Conservation (phyloP, 2,888 invertebrate genomes). For the Chymomyza procnemis region DNA sequence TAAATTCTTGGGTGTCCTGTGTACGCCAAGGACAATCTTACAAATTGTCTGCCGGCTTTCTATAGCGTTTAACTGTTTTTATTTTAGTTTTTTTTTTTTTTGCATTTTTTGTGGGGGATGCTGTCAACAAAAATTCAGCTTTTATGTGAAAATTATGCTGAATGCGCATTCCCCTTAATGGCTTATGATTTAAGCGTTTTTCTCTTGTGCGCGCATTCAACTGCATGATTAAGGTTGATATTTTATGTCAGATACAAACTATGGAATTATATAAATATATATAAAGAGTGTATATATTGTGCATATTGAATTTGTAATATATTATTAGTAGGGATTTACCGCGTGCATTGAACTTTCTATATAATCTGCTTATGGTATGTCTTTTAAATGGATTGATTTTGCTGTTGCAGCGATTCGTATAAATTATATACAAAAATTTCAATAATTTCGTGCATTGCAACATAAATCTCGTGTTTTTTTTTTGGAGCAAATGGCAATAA, state of each 20-base stretch:
- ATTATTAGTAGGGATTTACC: not conserved
- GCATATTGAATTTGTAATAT: slow-evolving; percentile 32
- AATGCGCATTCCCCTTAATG: slow-evolving; percentile 53
- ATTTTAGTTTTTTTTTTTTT: not conserved
- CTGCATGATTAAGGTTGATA: slow-evolving; percentile 49
- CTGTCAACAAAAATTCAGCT: slow-evolving; percentile 56
- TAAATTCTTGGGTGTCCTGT: slow-evolving; percentile 17
- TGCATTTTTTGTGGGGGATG: slow-evolving; percentile 22
- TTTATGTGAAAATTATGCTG: slow-evolving; percentile 69
- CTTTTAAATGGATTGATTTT: not conserved
- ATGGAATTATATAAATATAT: not conserved
- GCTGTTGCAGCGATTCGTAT: too few relatives aligned
- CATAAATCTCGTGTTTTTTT: too few relatives aligned
- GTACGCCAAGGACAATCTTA: slow-evolving; percentile 43
- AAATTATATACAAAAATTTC: not conserved
- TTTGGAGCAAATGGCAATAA: too few relatives aligned
- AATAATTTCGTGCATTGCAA: not conserved
- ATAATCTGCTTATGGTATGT: not conserved
- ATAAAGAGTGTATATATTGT: slow-evolving; percentile 28
- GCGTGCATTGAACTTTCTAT: not conserved
- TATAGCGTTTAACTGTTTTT: slow-evolving; percentile 8
- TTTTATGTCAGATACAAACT: slow-evolving; percentile 21
- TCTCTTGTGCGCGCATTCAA: slow-evolving; percentile 25
- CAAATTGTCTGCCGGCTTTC: slow-evolving; percentile 31
- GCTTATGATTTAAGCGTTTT: slow-evolving; percentile 62